These are phyloP conservation scores for Candoia aspera DNA, from an alignment of 2,113 vertebrate genomes.

Conservation along the genomic window DNA sequence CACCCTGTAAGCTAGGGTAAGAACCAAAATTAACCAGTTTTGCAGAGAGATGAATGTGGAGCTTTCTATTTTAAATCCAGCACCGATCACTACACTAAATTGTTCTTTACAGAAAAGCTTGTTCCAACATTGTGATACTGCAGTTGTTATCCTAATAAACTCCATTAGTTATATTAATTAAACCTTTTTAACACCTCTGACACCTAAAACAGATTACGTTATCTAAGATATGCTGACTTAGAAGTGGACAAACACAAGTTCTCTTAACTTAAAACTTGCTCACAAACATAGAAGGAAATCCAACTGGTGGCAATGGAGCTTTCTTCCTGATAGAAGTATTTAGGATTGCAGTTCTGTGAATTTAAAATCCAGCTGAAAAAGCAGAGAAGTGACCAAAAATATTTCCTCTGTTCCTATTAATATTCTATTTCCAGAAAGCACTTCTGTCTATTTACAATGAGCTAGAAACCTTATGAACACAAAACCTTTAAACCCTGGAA, in stretches of 20 bases:
- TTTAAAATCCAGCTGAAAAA: conserved; percentile 13
- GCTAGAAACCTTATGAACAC: background rate
- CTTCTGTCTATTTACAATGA: background rate
- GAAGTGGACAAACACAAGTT: background rate
- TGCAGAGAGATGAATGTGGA: background rate
- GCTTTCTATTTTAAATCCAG: background rate
- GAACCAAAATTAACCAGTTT: background rate
- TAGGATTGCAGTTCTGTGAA: background rate
- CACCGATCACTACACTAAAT: background rate
- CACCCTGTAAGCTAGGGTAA: background rate
- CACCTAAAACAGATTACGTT: background rate
- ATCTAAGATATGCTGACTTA: background rate
- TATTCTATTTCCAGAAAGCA: background rate
- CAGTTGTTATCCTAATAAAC: background rate
- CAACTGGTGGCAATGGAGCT: background rate
- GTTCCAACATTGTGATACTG: background rate
- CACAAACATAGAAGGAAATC: background rate
- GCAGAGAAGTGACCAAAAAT: background rate
- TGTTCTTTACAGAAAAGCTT: background rate
- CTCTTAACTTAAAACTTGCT: background rate
- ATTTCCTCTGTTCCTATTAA: background rate
- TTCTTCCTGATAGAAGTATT: background rate
- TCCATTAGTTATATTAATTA: background rate
- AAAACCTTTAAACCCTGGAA: background rate
- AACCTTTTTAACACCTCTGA: background rate